phyloP scores from a whole-genome alignment of 2,113 vertebrate genomes.

The Elgaria multicarinata region DNA sequence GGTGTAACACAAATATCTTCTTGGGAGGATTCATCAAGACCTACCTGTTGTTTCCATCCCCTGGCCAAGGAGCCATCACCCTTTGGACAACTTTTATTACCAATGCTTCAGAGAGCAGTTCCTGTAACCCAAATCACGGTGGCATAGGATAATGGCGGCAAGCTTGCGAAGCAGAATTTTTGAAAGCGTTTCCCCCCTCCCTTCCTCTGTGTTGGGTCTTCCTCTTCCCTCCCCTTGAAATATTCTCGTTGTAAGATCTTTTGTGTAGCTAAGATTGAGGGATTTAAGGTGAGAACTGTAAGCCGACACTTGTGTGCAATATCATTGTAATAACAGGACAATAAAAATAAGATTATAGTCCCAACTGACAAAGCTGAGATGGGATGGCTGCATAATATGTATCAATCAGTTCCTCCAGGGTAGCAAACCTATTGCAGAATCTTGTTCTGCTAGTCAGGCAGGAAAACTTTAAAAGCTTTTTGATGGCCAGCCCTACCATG shows the following conservation, averaged over 20 bases:
- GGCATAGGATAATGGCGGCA: not conserved
- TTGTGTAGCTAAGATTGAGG: not conserved
- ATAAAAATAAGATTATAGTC: conserved; percentile 6
- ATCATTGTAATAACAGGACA: not conserved
- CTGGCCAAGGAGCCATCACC: too few species aligned
- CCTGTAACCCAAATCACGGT: not conserved
- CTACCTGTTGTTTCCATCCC: not conserved
- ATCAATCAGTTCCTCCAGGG: not conserved
- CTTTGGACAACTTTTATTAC: not conserved
- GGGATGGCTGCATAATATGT: not conserved
- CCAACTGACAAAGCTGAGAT: not conserved
- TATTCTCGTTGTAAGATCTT: not conserved
- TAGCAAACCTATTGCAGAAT: not conserved
- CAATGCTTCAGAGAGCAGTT: not conserved
- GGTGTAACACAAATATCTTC: not conserved
- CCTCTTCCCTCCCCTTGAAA: not conserved
- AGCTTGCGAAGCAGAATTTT: not conserved
- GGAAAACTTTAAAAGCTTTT: not conserved
- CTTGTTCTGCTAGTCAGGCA: not conserved
- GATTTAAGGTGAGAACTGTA: not conserved
- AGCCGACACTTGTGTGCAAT: not conserved
- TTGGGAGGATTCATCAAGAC: not conserved
- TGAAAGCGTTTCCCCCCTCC: too few species aligned
- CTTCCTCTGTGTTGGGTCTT: too few species aligned
- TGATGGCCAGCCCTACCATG: too few species aligned